Base-by-base conservation (phyloP, 2,888 invertebrate species). In the Theretra japonica region DNA sequence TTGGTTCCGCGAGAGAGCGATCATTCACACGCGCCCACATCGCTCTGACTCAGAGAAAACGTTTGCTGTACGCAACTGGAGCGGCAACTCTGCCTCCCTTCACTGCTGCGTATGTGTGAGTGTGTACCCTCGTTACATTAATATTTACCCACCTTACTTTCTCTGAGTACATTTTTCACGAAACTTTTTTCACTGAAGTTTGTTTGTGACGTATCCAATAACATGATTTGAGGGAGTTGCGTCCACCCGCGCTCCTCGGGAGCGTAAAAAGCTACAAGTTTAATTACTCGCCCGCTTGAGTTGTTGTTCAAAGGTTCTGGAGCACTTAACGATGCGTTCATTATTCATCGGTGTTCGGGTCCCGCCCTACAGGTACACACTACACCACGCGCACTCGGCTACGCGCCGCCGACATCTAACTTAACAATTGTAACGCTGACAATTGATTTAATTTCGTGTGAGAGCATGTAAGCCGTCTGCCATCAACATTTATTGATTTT, bases 241-340 rank as follows among this genome's bases (percentile, higher is more conserved):
- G n/a, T 33, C 33, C 17, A 5, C 53, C 30, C 25, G 19, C 23
- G 59, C 4, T 59, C 59, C 23, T 17, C 28, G 28, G 28, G 19
- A 11, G 33, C 6, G 62, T 41, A 48, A 41, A 62, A 41, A 62
- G 62, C 62, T 62, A 65, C 65, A 65, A 48, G 65, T 65, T 65
- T 65, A 65, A 65, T 65, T 65, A 65, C 65, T 23, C 41, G 23
- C 48, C 23, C 65, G 41, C 65, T 65, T 65, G 65, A 65, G 65
- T 65, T 65, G 65, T 65, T 65, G 65, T 65, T 48, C 65, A 65
- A 65, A 65, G 65, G 65, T 65, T 65, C 48, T 41, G 65, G 65
- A 65, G 48, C 65, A 65, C 65, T 65, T 65, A 65, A 65, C 65
- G 65, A 65, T 48, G 65, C 65, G 65, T 65, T 23, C 48, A 48